These are phyloP conservation scores for Tiaroga cobitis DNA, from an alignment of 2,797 vertebrate genomes.

Conservation along the genomic window DNA sequence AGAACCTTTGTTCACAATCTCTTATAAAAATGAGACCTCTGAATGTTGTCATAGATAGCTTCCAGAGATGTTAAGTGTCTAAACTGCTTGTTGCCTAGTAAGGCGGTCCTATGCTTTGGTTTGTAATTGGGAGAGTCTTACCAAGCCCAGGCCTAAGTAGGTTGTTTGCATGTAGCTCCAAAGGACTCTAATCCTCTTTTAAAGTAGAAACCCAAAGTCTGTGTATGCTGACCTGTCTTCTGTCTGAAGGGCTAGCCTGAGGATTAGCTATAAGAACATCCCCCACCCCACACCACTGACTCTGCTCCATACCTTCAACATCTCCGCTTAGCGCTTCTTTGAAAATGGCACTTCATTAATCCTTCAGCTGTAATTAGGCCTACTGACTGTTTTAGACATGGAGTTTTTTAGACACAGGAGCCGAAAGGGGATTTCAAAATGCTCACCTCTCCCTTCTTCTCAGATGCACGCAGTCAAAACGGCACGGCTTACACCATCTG, in stretches of 20 bases:
- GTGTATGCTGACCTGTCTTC: conserved; percentile 73
- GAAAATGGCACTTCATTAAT: conserved; percentile 52
- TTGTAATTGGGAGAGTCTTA: conserved; percentile 33
- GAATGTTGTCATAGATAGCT: neutral
- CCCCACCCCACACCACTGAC: conserved; percentile 15
- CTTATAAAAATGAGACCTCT: conserved; percentile 1
- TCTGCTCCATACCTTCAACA: conserved; percentile 33
- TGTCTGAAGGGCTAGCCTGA: conserved; percentile 54
- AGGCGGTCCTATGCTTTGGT: neutral
- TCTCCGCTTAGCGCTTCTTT: conserved; percentile 45
- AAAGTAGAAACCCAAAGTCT: conserved; percentile 80
- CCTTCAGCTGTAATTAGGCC: conserved; percentile 53
- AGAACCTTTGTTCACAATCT: conserved; percentile 13
- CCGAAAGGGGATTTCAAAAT: conserved; percentile 51
- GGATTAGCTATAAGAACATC: conserved; percentile 49
- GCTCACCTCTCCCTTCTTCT: conserved; percentile 46
- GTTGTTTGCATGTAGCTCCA: conserved; percentile 67
- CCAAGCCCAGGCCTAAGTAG: conserved; percentile 68
- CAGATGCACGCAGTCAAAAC: conserved; percentile 21
- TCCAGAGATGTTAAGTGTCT: neutral
- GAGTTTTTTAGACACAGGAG: conserved; percentile 37
- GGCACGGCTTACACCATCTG: conserved; percentile 48
- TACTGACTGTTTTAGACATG: conserved; percentile 50
- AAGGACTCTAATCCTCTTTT: conserved; percentile 77
- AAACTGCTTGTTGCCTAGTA: neutral